Evolutionary conservation across 2,797 vertebrate species (phyloP), one percentile per base, ranked within the genome.

Genomic region (Eospalax fontanierii): DNA sequence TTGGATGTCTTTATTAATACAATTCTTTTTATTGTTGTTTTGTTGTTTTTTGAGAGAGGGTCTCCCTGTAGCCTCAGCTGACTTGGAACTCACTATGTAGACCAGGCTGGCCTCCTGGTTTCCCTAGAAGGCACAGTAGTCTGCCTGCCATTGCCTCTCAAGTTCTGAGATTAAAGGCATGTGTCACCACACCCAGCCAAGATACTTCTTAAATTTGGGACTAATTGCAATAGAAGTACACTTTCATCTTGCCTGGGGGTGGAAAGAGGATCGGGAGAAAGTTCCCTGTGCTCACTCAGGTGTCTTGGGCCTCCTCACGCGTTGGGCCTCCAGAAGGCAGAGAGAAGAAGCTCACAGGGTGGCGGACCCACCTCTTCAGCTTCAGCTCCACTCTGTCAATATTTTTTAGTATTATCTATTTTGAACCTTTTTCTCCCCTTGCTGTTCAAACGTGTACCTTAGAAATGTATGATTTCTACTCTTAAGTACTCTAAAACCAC

Each of bases 1-100:
- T 96, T 93, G 26, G 16, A 96, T 82, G 57, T 93, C 73, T 88
- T 95, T 96, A 87, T 70, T 43, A 81, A 63, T 97, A 14, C 66
- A n/a, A 65, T 91, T 96, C 50, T 50, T 50, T 50, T 50, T 50
- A 6, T 50, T 50, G 6, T 50, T 50, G 6, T 50, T 50, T 50
- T 50, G 46, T 6, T 6, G 46, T 11, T 50, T 50, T 50, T 50
- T 50, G 46, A 50, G 46, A 50, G 6, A 50, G 46, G 14, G 46
- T 50, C 46, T 50, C 46, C 46, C 46, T 6, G 46, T 50, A 50
- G 46, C 46, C 46, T 11, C 46, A 50, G 46, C 46, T 50, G 46
- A 6, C 46, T n/a, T 50, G 46, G 46, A 11, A 11, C 46, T 50
- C 46, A 50, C 46, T 50, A 6, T 50, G 46, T 50, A 50, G 46